Evolutionary conservation across 2,888 invertebrate species (phyloP).

Genomic region (Lamproptera curius): DNA sequence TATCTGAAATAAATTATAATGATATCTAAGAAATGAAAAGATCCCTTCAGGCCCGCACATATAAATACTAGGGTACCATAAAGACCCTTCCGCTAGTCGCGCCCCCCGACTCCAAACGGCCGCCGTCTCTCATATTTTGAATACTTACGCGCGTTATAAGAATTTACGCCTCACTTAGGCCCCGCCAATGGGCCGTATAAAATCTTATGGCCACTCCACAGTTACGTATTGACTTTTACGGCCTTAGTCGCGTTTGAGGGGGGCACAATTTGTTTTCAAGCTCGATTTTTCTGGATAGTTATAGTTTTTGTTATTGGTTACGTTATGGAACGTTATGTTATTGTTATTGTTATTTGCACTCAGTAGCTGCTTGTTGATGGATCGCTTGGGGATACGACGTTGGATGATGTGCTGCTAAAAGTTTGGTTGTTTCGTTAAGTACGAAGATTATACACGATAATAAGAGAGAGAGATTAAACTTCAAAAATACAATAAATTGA

Average conservation of each 20-base stretch:
- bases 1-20: too few relatives aligned
- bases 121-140: constrained; percentile 73
- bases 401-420: neutral
- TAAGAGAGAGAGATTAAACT: too few relatives aligned
- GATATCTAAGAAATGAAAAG: too few relatives aligned
- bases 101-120: constrained; percentile 37
- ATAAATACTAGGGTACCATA: too few relatives aligned
- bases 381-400: neutral
- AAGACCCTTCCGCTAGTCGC: constrained; percentile 4
- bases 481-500: too few relatives aligned
- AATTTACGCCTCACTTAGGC: constrained; percentile 74
- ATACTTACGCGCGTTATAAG: constrained; percentile 73
- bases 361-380: neutral
- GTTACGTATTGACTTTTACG: constrained; percentile 71
- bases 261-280: constrained; percentile 18
- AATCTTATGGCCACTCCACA: constrained; percentile 72
- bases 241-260: constrained; percentile 28
- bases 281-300: constrained; percentile 12
- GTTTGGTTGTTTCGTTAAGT: too few relatives aligned
- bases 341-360: constrained; percentile 4
- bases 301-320: too few relatives aligned
- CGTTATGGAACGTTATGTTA: constrained; percentile 13
- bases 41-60: too few relatives aligned
- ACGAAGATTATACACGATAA: too few relatives aligned
- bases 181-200: constrained; percentile 67